Evolutionary conservation across 1,140 invertebrate genomes (phyloP).

Genomic region (Drosophila azteca): DNA sequence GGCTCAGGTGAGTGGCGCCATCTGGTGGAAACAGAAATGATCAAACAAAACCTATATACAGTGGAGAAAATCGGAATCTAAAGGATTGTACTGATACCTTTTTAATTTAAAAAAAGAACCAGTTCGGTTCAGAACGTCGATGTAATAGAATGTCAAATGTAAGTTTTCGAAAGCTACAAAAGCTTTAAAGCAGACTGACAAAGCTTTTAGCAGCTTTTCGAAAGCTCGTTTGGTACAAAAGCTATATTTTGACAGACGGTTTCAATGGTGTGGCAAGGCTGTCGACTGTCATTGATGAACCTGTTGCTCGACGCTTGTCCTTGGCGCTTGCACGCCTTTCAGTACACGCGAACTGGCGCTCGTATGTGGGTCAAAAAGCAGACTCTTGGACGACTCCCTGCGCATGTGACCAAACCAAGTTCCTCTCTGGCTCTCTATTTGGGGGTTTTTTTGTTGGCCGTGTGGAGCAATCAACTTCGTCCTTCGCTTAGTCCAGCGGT

Average conservation of each 20-base stretch:
- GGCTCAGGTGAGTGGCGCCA: conserved; percentile 89
- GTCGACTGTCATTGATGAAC: too few relatives aligned
- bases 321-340: conserved; percentile 39
- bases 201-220: too few relatives aligned
- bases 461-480: conserved; percentile 26
- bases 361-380: conserved; percentile 77
- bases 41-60: too few relatives aligned
- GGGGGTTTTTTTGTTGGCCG: neutral
- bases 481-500: conserved; percentile 75
- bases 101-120: neutral
- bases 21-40: too few relatives aligned
- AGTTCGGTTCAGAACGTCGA: too few relatives aligned
- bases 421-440: conserved; percentile 5
- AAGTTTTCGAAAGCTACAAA: too few relatives aligned
- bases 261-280: conserved; percentile 2
- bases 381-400: conserved; percentile 40
- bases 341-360: conserved; percentile 64
- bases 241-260: conserved; percentile 10
- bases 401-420: conserved; percentile 72
- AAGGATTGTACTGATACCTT: too few relatives aligned
- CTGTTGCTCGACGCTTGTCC: neutral
- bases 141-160: too few relatives aligned
- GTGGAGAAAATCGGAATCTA: too few relatives aligned
- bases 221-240: conserved; percentile 4
- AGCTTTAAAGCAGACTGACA: too few relatives aligned